Percentiles rank a stretch among this genome's conserved stretches.
Evolutionary conservation across 2,113 vertebrate species (phyloP).

Genomic region (Ceuthmochares aereus): DNA sequence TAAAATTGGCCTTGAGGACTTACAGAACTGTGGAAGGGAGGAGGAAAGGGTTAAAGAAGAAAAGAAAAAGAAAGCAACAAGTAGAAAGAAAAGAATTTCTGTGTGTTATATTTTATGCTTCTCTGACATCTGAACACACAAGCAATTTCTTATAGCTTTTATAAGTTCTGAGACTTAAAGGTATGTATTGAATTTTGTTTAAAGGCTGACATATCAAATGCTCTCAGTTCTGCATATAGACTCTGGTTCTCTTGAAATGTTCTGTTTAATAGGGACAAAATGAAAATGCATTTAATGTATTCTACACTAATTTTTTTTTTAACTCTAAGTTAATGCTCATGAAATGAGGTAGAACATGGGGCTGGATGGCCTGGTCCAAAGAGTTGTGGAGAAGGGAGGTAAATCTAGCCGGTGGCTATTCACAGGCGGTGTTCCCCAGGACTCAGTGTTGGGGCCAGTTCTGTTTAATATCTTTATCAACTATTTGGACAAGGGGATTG

Average conservation of each 20-base stretch:
- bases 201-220: not conserved
- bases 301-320: not conserved
- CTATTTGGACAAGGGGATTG: not conserved
- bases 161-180: not conserved
- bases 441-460: not conserved
- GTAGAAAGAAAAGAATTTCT: not conserved
- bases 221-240: not conserved
- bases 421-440: not conserved
- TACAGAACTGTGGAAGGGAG: rapidly evolving
- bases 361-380: no score
- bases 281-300: not conserved
- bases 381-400: not conserved
- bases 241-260: not conserved
- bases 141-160: not conserved
- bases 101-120: not conserved
- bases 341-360: not conserved
- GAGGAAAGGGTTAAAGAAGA: not conserved
- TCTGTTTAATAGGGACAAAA: not conserved
- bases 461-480: no score
- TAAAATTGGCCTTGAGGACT: not conserved
- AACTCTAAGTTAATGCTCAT: not conserved
- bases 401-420: not conserved
- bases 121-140: not conserved
- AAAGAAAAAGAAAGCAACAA: not conserved
- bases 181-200: not conserved